Conservation (phyloP, 2,113 vertebrate species). For the Lophura nycthemera region DNA sequence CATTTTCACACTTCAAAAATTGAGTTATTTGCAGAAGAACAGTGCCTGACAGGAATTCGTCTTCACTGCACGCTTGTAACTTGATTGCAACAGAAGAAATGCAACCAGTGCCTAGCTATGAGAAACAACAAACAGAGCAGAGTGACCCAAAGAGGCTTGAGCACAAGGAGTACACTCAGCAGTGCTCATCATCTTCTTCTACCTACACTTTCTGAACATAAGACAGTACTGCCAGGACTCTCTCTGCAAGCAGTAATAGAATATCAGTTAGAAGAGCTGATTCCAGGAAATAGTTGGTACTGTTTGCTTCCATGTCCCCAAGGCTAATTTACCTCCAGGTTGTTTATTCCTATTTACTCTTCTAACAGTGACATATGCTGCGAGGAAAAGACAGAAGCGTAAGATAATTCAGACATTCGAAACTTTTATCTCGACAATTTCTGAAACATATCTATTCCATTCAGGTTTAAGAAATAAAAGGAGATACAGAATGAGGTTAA, state of each 20-base stretch:
- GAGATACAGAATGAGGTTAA: slow-evolving; percentile 52
- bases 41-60: background rate
- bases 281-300: fast-evolving
- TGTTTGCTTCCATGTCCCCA: background rate
- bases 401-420: slow-evolving; percentile 4
- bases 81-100: background rate
- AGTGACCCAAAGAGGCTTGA: fast-evolving
- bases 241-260: background rate
- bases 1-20: background rate
- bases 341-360: background rate
- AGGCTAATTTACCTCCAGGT: background rate
- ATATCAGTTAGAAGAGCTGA: background rate
- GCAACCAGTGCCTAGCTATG: background rate
- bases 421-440: slow-evolving; percentile 60
- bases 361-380: background rate
- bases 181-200: background rate
- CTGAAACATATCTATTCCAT: slow-evolving; percentile 43
- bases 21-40: background rate
- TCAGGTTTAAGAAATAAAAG: slow-evolving; percentile 16
- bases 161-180: background rate
- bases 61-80: background rate
- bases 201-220: background rate
- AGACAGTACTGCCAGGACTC: background rate
- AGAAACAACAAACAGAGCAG: background rate
- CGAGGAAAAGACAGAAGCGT: background rate